phyloP scores from a whole-genome alignment of 2,797 vertebrate genomes.

The Tarsius wallacei region DNA sequence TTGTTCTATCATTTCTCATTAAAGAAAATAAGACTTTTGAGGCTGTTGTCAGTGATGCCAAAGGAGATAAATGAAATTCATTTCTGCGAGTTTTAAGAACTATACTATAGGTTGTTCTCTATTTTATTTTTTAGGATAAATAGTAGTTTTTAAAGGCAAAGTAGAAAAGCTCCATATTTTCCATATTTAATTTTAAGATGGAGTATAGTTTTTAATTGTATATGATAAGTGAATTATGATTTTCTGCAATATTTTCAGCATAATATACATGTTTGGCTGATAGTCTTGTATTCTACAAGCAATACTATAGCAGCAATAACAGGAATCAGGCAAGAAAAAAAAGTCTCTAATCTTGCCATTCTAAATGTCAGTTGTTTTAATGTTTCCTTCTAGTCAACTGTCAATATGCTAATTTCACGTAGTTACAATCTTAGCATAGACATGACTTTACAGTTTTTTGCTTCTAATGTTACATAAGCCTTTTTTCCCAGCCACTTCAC shows the following conservation, averaged over 20 bases:
- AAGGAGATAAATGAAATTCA: constrained; percentile 46
- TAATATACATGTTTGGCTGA: not conserved
- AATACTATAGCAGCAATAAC: not conserved
- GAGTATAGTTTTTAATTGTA: constrained; percentile 27
- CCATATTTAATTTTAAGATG: constrained; percentile 42
- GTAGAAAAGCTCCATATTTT: not conserved
- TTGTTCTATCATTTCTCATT: not conserved
- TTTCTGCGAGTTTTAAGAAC: constrained; percentile 41
- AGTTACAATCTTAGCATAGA: constrained; percentile 34
- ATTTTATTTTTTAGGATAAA: constrained; percentile 31
- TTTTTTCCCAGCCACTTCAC: constrained; percentile 25
- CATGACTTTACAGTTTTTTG: constrained; percentile 28
- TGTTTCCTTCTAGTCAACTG: constrained; percentile 1
- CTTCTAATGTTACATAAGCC: constrained; percentile 36
- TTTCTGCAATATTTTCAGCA: constrained; percentile 24
- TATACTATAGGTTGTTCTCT: not conserved
- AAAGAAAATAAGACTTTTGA: constrained; percentile 40
- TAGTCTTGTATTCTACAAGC: not conserved
- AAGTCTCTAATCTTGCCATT: constrained; percentile 36
- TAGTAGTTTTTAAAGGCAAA: constrained; percentile 12
- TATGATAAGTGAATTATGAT: constrained; percentile 29
- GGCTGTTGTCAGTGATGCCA: not conserved
- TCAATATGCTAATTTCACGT: constrained; percentile 6
- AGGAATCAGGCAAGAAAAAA: constrained; percentile 44
- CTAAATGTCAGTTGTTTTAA: constrained; percentile 41